Conservation (phyloP, 2,888 invertebrate species). For the Ectemnius lituratus region DNA sequence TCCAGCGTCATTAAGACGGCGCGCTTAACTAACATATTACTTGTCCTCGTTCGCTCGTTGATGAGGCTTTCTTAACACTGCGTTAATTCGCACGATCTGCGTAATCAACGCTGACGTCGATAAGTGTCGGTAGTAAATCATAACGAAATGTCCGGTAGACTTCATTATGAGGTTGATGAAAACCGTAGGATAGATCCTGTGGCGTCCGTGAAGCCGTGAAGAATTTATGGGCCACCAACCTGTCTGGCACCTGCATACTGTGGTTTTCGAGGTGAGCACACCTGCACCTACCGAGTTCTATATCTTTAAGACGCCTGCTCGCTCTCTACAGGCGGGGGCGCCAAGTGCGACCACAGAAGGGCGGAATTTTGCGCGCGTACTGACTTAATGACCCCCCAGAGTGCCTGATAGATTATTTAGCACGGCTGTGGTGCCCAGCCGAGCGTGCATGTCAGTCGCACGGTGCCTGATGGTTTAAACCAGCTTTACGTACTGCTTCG, state of each 20-base stretch:
- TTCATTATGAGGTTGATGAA: no score
- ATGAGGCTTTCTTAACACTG: no score
- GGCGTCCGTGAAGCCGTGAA: constrained; percentile 12
- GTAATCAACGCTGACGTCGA: no score
- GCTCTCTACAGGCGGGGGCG: constrained; percentile 8
- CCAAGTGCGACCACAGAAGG: constrained; percentile 14
- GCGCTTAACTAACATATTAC: constrained; percentile 34
- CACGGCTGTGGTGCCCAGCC: constrained; percentile 16
- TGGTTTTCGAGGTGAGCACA: constrained; percentile 44
- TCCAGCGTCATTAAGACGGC: constrained; percentile 42
- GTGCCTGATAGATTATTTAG: constrained; percentile 60
- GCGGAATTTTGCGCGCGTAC: constrained; percentile 32
- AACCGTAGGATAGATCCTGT: no score
- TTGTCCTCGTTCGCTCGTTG: no score
- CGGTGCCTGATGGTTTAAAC: constrained; percentile 1
- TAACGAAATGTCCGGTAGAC: constrained; percentile 17
- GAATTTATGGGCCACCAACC: constrained; percentile 37
- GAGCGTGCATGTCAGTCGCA: neutral
- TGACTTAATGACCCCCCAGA: constrained; percentile 45
- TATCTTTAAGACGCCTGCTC: constrained; percentile 47
- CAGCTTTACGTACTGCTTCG: neutral
- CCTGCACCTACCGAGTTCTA: constrained; percentile 40
- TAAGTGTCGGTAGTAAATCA: neutral
- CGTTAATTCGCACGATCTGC: no score
- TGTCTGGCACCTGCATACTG: constrained; percentile 42